Conservation (phyloP, 2,797 vertebrate species). For the Catamblyrhynchus diadema region DNA sequence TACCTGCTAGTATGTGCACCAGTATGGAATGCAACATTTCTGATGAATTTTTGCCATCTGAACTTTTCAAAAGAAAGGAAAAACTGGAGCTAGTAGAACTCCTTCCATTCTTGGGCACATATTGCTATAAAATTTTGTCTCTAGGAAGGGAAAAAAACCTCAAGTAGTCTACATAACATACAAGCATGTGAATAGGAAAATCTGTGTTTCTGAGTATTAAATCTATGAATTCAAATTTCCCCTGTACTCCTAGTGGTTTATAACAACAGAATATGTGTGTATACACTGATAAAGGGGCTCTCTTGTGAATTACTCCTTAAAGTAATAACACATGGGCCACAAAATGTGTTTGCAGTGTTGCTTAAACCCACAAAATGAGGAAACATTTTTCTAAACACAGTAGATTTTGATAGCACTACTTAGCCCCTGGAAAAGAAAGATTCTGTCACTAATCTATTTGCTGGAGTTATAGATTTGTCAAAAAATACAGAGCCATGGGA, state of each 20-base stretch:
- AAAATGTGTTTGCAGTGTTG: not conserved
- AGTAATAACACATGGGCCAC: not conserved
- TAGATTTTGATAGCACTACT: not conserved
- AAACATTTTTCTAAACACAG: not conserved
- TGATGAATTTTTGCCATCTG: not conserved
- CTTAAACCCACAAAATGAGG: not conserved
- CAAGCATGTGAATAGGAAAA: not conserved
- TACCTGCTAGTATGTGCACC: constrained; percentile 3
- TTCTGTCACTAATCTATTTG: not conserved
- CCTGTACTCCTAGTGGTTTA: not conserved
- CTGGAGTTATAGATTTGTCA: not conserved
- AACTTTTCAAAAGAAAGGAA: not conserved
- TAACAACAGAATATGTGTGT: not conserved
- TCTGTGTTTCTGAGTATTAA: not conserved
- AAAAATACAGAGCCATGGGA: not conserved
- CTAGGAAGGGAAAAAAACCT: not conserved
- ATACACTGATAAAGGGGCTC: not conserved
- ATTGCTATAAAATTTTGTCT: not conserved
- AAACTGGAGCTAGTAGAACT: not conserved
- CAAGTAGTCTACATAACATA: not conserved
- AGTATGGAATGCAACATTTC: not conserved
- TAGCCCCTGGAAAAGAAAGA: not conserved
- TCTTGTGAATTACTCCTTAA: not conserved
- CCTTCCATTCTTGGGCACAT: not conserved
- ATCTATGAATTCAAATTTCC: not conserved